These are phyloP conservation scores for Lasioglossum figueresi DNA, from an alignment of 2,888 invertebrate species.

Conservation along the genomic window DNA sequence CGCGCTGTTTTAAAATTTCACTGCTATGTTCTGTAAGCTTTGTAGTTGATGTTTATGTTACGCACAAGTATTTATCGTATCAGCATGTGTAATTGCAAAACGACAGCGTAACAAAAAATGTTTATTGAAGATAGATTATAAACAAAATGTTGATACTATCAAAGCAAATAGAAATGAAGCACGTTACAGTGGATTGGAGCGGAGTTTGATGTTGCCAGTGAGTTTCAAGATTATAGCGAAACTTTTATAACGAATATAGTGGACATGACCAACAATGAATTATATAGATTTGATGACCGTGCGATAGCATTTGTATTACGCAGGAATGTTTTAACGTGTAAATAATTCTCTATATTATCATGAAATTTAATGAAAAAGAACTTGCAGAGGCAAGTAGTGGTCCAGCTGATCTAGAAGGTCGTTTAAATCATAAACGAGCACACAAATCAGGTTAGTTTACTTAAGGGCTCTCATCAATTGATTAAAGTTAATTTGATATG, in stretches of 20 bases:
- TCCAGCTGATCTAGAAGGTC: slow-evolving; percentile 88
- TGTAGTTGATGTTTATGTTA: slow-evolving; percentile 19
- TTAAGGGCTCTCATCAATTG: slow-evolving; percentile 8
- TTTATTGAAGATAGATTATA: background rate
- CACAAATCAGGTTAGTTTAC: slow-evolving; percentile 79
- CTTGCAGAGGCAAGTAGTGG: slow-evolving; percentile 87
- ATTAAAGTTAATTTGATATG: background rate
- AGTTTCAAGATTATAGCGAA: slow-evolving; percentile 22
- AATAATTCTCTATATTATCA: slow-evolving; percentile 73
- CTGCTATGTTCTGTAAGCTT: slow-evolving; percentile 16
- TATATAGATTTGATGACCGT: slow-evolving; percentile 34
- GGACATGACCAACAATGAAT: slow-evolving; percentile 25
- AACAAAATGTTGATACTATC: background rate
- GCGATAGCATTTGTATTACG: slow-evolving; percentile 30
- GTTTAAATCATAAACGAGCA: slow-evolving; percentile 88
- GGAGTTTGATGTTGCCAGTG: slow-evolving; percentile 28
- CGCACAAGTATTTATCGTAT: background rate
- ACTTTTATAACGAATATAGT: slow-evolving; percentile 24
- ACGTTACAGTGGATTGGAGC: background rate
- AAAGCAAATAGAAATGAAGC: background rate
- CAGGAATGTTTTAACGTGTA: slow-evolving; percentile 8
- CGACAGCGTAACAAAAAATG: background rate
- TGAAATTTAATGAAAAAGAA: slow-evolving; percentile 91
- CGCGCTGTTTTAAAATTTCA: slow-evolving; percentile 52
- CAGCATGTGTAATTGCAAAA: background rate